Percentiles rank a stretch among this genome's conserved stretches.
phyloP scores from a whole-genome alignment of 2,797 vertebrate genomes.

The Strix occidentalis region DNA sequence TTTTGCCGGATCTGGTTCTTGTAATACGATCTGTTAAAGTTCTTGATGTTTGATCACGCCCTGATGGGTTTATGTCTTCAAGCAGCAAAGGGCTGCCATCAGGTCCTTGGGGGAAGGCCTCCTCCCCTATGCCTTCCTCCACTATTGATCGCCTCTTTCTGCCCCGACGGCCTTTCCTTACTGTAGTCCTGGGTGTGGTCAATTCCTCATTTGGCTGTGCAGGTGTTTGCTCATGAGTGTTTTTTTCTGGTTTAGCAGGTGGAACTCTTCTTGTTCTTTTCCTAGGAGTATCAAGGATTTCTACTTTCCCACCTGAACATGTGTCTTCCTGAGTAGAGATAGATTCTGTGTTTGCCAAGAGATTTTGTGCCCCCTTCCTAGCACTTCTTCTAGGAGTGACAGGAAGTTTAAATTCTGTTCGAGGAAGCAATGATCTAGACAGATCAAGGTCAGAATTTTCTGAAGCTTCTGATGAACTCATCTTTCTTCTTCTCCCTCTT shows the following conservation, averaged over 20 bases:
- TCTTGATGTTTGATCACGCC: not conserved
- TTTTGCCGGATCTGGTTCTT: constrained; percentile 65
- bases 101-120: not conserved
- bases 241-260: not conserved
- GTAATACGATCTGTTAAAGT: constrained; percentile 4
- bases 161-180: constrained; percentile 44
- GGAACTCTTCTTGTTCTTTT: constrained; percentile 51
- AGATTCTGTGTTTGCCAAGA: not conserved
- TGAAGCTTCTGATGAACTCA: not conserved
- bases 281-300: constrained; percentile 24
- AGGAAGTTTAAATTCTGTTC: constrained; percentile 23
- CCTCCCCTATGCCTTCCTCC: constrained; percentile 15
- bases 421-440: not conserved
- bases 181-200: not conserved
- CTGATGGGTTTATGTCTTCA: not conserved
- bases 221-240: not conserved
- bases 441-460: constrained; percentile 35
- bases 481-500: constrained; percentile 74
- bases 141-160: not conserved
- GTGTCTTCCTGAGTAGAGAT: not conserved
- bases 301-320: not conserved
- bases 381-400: constrained; percentile 65
- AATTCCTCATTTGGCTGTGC: constrained; percentile 11
- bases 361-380: constrained; percentile 36
- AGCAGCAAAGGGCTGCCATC: constrained; percentile 14